Evolutionary conservation across 2,888 invertebrate species (phyloP).

Genomic region (Globia sparganii): DNA sequence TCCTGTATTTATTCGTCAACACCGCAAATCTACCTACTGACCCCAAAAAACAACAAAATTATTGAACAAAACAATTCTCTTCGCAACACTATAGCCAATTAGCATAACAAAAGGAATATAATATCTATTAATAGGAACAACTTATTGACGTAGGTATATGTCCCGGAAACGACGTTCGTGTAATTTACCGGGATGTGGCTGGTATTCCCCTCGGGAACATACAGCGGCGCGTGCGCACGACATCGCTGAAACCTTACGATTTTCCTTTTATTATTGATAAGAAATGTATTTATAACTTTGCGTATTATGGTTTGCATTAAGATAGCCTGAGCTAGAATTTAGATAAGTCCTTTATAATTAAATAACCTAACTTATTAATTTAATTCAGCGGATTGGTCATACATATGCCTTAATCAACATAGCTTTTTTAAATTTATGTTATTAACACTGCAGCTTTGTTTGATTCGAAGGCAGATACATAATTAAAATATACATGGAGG

Average conservation of each 20-base stretch:
- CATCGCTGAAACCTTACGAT: conserved; percentile 50
- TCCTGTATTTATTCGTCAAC: conserved; percentile 34
- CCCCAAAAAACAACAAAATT: conserved; percentile 43
- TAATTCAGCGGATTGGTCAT: not conserved
- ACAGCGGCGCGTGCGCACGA: conserved; percentile 30
- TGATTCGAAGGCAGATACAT: not conserved
- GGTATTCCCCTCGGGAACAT: conserved; percentile 58
- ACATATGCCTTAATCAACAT: not conserved
- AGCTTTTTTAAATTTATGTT: not conserved
- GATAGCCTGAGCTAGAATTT: conserved; percentile 27
- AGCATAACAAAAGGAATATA: conserved; percentile 53
- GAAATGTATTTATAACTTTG: conserved; percentile 41
- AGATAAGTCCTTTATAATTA: conserved; percentile 24
- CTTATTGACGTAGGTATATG: conserved; percentile 42
- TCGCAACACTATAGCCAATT: conserved; percentile 35
- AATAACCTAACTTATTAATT: conserved; percentile 18
- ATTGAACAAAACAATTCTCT: conserved; percentile 18
- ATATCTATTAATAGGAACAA: conserved; percentile 44
- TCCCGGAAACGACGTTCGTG: conserved; percentile 59
- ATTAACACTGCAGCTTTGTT: not conserved
- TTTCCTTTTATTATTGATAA: conserved; percentile 62
- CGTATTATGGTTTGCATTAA: conserved; percentile 26
- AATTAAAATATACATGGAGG: not conserved
- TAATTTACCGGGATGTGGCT: conserved; percentile 55
- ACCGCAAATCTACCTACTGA: conserved; percentile 9